phyloP scores from a whole-genome alignment of 1,140 invertebrate genomes.

The Lasaia peninsularis region DNA sequence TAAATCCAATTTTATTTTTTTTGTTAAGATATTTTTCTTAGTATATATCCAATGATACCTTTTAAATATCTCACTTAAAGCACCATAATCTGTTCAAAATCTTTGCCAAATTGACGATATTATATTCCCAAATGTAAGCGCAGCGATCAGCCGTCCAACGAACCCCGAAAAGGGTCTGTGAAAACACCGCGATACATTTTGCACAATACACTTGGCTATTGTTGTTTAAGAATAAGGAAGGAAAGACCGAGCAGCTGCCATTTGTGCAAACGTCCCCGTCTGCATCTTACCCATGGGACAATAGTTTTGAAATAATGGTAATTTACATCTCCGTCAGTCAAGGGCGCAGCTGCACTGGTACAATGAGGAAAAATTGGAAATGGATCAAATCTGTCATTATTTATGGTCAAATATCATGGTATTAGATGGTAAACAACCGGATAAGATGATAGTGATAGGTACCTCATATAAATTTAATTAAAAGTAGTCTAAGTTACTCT shows the following conservation, averaged over 20 bases:
- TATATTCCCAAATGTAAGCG: not conserved
- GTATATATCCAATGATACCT: too few species aligned
- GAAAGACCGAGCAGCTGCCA: conserved; percentile 64
- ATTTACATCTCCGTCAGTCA: conserved; percentile 72
- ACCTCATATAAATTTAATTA: too few species aligned
- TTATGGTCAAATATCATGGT: not conserved
- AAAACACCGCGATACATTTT: conserved; percentile 63
- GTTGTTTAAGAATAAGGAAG: conserved; percentile 69
- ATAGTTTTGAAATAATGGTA: conserved; percentile 67
- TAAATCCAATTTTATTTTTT: too few species aligned
- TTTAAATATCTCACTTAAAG: not conserved
- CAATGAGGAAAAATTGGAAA: conserved; percentile 24
- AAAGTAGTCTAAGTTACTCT: too few species aligned
- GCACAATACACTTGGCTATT: conserved; percentile 62
- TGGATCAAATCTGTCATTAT: conserved; percentile 5
- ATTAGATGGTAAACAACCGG: too few species aligned
- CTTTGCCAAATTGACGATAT: too few species aligned
- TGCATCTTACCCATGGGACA: conserved; percentile 63
- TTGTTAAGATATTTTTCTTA: too few species aligned
- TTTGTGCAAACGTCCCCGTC: conserved; percentile 70
- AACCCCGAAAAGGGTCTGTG: conserved; percentile 32
- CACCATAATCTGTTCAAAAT: too few species aligned
- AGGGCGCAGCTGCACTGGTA: conserved; percentile 66
- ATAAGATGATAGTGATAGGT: too few species aligned
- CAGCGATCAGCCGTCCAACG: not conserved